Evolutionary conservation across 2,888 invertebrate genomes (phyloP), one percentile per base, ranked within the genome.

Genomic region (Brenthis hecate): DNA sequence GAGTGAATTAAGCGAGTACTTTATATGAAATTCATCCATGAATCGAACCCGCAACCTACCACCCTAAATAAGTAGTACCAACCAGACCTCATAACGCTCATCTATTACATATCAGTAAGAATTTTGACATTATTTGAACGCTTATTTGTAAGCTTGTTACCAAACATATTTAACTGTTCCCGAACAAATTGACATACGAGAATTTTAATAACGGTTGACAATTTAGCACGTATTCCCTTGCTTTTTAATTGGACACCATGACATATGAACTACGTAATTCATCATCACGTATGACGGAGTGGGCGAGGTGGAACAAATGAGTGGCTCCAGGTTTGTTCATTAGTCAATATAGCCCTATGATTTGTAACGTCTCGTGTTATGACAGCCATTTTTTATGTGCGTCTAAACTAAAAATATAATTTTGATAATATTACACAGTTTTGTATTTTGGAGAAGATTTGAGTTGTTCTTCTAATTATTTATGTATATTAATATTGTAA

Each of bases 171-270:
- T 64, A n/a, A 48, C 58, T 69, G 69, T 66, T 16, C 61, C 51
- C 51, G 36, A 56, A 64, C 72, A 74, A 73, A 73, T 66, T 76
- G 70, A 75, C 80, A 75, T 80, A 81, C 80, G 64, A 68, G 58
- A 70, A 56, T 68, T 68, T 70, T 65, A 72, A 69, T 72, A 79
- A 86, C 80, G 76, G 73, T 72, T 72, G 51, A 71, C 74, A 80
- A 82, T 82, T 81, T 77, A 76, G 74, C 73, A 70, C 73, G 83
- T 79, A 76, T 91, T 85, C 66, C 66, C 84, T 91, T 87, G 78
- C 91, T 75, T 87, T 89, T 86, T 91, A 91, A 91, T 91, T 91
- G 88, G 87, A 77, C 77, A 80, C 79, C 77, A 75, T 80, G 83
- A 80, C 77, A 86, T 73, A 73, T 65, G 70, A 71, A 72, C 65